These are phyloP conservation scores for Scarus forsteni DNA, from an alignment of 2,797 vertebrate genomes.

Conservation along the genomic window DNA sequence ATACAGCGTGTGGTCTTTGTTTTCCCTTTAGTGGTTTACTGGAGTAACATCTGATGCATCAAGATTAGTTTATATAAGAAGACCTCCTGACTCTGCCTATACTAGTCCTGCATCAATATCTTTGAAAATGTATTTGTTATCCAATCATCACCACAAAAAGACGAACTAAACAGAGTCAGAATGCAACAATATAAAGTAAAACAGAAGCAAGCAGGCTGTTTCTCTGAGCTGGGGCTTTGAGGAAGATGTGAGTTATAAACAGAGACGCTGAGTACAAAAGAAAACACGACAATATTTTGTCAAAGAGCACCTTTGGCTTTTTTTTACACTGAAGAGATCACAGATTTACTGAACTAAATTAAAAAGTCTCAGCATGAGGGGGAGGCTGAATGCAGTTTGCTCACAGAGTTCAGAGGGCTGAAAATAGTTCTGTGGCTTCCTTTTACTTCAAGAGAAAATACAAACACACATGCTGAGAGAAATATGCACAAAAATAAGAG, in stretches of 20 bases:
- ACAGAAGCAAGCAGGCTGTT: neutral
- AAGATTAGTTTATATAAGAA: too few species aligned
- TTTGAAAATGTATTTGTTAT: neutral
- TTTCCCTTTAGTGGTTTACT: too few species aligned
- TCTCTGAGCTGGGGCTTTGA: neutral
- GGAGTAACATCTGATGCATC: too few species aligned
- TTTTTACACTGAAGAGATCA: neutral
- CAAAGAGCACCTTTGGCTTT: too few species aligned
- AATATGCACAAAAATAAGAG: neutral
- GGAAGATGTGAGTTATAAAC: neutral
- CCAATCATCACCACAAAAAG: too few species aligned
- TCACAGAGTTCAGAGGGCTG: neutral
- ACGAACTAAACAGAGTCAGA: neutral
- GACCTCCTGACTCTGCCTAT: too few species aligned
- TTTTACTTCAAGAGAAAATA: neutral
- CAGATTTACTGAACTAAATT: slow-evolving; percentile 1
- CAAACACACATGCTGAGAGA: neutral
- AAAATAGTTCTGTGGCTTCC: neutral
- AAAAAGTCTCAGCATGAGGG: neutral
- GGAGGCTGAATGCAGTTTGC: neutral
- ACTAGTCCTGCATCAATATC: neutral
- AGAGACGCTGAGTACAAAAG: neutral
- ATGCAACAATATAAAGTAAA: neutral
- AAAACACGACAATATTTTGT: neutral
- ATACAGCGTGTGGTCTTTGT: too few species aligned